Conservation (phyloP, 2,888 invertebrate species). For the Dastarcus helophoroides region DNA sequence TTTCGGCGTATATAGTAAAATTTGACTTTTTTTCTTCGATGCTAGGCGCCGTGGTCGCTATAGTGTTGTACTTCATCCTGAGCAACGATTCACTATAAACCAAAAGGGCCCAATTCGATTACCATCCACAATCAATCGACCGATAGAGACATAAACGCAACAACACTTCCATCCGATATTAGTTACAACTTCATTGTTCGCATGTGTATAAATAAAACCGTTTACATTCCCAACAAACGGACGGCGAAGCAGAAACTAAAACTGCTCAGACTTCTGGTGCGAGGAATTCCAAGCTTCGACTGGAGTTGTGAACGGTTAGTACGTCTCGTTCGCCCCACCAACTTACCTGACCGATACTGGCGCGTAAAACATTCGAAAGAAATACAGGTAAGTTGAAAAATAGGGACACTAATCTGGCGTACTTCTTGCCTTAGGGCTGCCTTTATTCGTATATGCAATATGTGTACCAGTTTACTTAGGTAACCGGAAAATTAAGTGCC, state of each 20-base stretch:
- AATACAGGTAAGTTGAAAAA: conserved; percentile 1
- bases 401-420: neutral
- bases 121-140: conserved; percentile 3
- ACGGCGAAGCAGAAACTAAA: too few relatives aligned
- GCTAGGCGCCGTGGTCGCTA: conserved; percentile 53
- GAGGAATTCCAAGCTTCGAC: conserved; percentile 28
- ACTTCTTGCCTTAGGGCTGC: too few relatives aligned
- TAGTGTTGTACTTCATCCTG: conserved; percentile 51
- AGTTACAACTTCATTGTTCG: too few relatives aligned
- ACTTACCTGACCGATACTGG: conserved; percentile 27
- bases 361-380: conserved; percentile 17
- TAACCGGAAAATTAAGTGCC: too few relatives aligned
- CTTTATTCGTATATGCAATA: too few relatives aligned
- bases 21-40: conserved; percentile 56
- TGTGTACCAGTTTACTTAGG: too few relatives aligned
- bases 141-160: neutral
- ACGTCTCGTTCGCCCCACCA: conserved; percentile 23
- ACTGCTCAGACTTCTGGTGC: conserved; percentile 3
- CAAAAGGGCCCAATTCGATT: neutral
- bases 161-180: too few relatives aligned
- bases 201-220: conserved; percentile 8
- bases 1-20: conserved; percentile 52
- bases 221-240: conserved; percentile 3
- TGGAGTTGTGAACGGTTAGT: conserved; percentile 28
- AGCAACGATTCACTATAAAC: conserved; percentile 1